A percentile compares a stretch with the other conserved stretches of the same genome.
These are phyloP conservation scores for Lepidochitona cinerea DNA, from an alignment of 2,888 invertebrate species.

Conservation along the genomic window DNA sequence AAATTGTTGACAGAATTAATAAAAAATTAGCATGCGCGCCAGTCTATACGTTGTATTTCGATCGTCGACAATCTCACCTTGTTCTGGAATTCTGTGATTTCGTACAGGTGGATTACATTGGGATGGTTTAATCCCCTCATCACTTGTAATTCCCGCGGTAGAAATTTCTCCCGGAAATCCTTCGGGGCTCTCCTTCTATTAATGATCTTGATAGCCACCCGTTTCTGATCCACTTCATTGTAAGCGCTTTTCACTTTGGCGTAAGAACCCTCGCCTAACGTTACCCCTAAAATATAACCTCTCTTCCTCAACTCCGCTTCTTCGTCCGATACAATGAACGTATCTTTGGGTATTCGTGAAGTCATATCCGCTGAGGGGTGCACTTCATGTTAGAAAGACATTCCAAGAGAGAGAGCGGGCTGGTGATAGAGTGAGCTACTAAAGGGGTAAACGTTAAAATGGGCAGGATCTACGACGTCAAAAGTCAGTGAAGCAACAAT, in stretches of 20 bases:
- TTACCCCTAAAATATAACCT: constrained; percentile 74
- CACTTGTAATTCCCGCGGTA: constrained; percentile 86
- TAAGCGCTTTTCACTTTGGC: constrained; percentile 84
- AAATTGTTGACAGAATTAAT: too few relatives aligned
- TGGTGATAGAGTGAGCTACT: too few relatives aligned
- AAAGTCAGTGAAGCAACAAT: too few relatives aligned
- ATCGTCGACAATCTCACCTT: constrained; percentile 76
- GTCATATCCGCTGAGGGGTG: too few relatives aligned
- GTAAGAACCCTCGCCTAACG: constrained; percentile 89
- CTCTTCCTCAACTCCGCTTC: constrained; percentile 65
- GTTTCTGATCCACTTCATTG: constrained; percentile 42
- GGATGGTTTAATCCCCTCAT: constrained; percentile 83
- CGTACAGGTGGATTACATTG: constrained; percentile 83
- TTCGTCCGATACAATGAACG: constrained; percentile 48
- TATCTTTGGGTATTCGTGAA: constrained; percentile 15
- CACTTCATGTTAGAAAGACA: too few relatives aligned
- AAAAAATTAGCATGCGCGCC: too few relatives aligned
- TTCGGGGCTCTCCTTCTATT: constrained; percentile 82
- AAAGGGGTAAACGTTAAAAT: too few relatives aligned
- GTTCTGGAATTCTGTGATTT: constrained; percentile 81
- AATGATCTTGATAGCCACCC: constrained; percentile 79
- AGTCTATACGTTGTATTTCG: too few relatives aligned
- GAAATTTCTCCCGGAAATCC: constrained; percentile 85
- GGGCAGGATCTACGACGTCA: too few relatives aligned
- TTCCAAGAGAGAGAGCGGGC: too few relatives aligned